Evolutionary conservation across 37 sponge, comb jelly and placozoan genomes (phyloP).

Genomic region (Hormiphora californensis): DNA sequence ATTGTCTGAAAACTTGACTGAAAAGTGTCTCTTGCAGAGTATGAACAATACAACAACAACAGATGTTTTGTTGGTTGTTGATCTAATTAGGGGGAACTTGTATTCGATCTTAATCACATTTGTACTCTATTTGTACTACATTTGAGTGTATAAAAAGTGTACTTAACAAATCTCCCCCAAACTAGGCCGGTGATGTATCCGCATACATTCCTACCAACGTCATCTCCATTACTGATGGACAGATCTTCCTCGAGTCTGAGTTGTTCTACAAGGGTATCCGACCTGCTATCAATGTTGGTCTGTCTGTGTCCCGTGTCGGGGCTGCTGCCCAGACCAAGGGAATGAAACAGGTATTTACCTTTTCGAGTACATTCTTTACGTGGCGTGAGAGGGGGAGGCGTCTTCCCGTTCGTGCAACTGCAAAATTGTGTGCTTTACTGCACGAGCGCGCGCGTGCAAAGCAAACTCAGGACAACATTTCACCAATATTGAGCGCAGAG

Average conservation of each 20-base stretch:
- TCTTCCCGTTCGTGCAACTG: background rate
- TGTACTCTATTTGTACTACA: no score
- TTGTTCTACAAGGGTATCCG: conserved; percentile 98
- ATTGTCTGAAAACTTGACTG: no score
- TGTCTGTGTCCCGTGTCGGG: conserved; percentile 96
- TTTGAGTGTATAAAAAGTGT: no score
- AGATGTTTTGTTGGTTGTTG: no score
- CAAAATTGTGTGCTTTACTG: conserved; percentile 7
- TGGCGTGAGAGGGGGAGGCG: background rate
- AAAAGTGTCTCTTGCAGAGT: no score
- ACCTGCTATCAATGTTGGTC: conserved; percentile 99
- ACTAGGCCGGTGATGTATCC: conserved; percentile 92
- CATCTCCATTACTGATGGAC: conserved; percentile 99
- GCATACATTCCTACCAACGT: conserved; percentile 99
- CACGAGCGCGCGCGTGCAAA: background rate
- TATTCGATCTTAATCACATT: no score
- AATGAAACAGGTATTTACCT: conserved; percentile 85
- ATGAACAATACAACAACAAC: no score
- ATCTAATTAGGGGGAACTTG: no score
- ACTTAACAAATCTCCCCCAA: no score
- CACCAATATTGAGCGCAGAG: background rate
- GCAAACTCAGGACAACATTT: conserved; percentile 7
- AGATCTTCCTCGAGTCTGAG: conserved; percentile 96
- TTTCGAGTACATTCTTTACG: background rate
- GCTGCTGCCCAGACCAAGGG: conserved; percentile 97